Percentiles rank a stretch among this genome's conserved stretches.
These are phyloP conservation scores for Hippocampus kuda DNA, from an alignment of 2,797 vertebrate genomes.

Conservation along the genomic window DNA sequence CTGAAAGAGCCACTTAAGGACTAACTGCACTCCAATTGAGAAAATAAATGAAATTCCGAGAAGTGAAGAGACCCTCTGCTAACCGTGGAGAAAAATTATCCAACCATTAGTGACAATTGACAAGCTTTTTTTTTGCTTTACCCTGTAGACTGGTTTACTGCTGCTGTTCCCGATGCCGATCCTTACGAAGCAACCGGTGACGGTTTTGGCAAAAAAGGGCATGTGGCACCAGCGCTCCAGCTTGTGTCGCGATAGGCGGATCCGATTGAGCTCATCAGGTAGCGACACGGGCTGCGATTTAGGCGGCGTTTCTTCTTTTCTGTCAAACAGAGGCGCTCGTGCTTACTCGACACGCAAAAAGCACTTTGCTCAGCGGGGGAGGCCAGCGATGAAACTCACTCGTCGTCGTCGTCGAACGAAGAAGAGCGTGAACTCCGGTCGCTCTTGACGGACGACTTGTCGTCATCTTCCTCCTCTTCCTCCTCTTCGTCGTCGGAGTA, in stretches of 20 bases:
- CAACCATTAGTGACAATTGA: too few relatives aligned
- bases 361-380: not conserved
- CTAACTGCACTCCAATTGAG: too few relatives aligned
- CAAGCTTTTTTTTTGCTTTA: constrained; percentile 35
- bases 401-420: constrained; percentile 92
- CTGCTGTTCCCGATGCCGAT: constrained; percentile 98
- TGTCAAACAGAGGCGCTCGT: constrained; percentile 18
- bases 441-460: constrained; percentile 96
- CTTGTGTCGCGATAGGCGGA: constrained; percentile 92
- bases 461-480: constrained; percentile 88
- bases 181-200: constrained; percentile 94
- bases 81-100: too few relatives aligned
- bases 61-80: too few relatives aligned
- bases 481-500: constrained; percentile 99
- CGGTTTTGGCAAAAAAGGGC: constrained; percentile 97
- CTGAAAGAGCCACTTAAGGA: too few relatives aligned
- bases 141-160: constrained; percentile 96
- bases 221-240: constrained; percentile 99
- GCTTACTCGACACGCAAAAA: not conserved
- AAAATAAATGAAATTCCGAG: too few relatives aligned
- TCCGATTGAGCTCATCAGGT: constrained; percentile 88
- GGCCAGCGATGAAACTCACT: constrained; percentile 40
- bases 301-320: constrained; percentile 90
- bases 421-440: constrained; percentile 89
- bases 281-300: constrained; percentile 93